Evolutionary conservation across 92 coral and sea anemone genomes (phyloP), one percentile per base, ranked within the genome.

Genomic region (Epizoanthus stellaris): DNA sequence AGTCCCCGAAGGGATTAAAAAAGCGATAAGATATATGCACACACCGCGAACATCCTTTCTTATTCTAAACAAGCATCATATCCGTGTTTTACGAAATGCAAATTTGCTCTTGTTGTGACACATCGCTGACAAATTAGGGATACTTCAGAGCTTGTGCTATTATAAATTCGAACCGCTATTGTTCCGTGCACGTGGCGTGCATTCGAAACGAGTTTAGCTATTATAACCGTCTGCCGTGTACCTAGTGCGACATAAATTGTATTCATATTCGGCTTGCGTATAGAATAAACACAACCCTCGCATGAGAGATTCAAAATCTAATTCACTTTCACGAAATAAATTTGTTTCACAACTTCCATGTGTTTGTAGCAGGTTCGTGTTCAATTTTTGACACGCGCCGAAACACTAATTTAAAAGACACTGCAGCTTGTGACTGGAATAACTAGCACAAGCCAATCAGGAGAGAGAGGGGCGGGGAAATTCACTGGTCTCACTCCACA

Each of bases 131-230:
- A 94, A 91, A 91, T 85, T 85, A 88, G 85, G 89, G 88, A 90
- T 89, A 85, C 68, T 82, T 87, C 87, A 40, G 91, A 84, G 95
- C 87, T 86, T 84, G 81, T 60, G 79, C 92, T 92, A 96, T 96
- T 96, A 94, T 86, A 57, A 76, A 93, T 91, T 91, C 99, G 89
- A 77, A 66, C 85, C 67, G 54, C 95, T 81, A 94, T 96, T 96
- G 99, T 96, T 77, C 62, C 36, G 42, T 87, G 94, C 99, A 96
- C 99, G 99, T 96, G 99, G 99, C 97, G 88, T 86, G 92, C 90
- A 94, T 88, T 88, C 81, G 86, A 88, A 85, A 90, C 88, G 88
- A 90, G 87, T 82, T 67, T 87, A 59, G 64, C 64, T 47, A 23
- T 0, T 23, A 23, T 70, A 90, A 58, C 70, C 62, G 43, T 58